A percentile compares a stretch with the other conserved stretches of the same genome.
phyloP scores from a whole-genome alignment of 2,888 invertebrate species.

The Lepidochitona cinerea region DNA sequence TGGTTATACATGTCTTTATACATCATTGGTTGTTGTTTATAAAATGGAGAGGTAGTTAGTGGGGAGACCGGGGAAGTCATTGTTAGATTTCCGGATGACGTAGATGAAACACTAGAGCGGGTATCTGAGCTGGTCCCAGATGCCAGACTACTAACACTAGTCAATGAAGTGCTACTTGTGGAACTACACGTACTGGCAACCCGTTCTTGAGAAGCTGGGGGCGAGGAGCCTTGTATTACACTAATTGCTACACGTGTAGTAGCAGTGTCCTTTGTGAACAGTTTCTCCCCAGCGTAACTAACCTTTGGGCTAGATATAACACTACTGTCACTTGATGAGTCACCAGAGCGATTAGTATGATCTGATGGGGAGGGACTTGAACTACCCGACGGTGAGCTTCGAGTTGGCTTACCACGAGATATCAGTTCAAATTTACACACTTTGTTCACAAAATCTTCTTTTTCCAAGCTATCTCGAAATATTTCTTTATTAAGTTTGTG shows the following conservation, averaged over 20 bases:
- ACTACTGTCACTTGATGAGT: background rate
- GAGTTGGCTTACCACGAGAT: conserved; percentile 45
- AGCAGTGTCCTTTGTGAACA: conserved; percentile 63
- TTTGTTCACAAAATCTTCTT: conserved; percentile 79
- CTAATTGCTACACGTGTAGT: conserved; percentile 61
- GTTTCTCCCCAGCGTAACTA: conserved; percentile 57
- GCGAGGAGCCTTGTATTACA: conserved; percentile 35
- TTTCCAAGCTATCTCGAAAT: conserved; percentile 68
- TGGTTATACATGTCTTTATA: background rate
- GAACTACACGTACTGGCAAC: conserved; percentile 47
- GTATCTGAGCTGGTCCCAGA: background rate
- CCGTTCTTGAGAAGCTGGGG: conserved; percentile 27
- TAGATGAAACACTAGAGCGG: conserved; percentile 3
- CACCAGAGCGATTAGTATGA: background rate
- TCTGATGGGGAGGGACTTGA: conserved; percentile 32
- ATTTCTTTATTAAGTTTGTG: conserved; percentile 16
- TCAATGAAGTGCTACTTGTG: conserved; percentile 54
- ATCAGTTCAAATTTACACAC: conserved; percentile 80
- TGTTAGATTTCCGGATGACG: background rate
- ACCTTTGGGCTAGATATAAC: background rate
- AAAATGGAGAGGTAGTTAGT: background rate
- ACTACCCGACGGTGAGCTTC: conserved; percentile 23
- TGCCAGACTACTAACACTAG: conserved; percentile 54
- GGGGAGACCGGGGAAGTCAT: background rate
- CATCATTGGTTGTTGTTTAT: background rate